These are phyloP conservation scores for Colaptes auratus DNA, from an alignment of 2,113 vertebrate species.

Conservation along the genomic window DNA sequence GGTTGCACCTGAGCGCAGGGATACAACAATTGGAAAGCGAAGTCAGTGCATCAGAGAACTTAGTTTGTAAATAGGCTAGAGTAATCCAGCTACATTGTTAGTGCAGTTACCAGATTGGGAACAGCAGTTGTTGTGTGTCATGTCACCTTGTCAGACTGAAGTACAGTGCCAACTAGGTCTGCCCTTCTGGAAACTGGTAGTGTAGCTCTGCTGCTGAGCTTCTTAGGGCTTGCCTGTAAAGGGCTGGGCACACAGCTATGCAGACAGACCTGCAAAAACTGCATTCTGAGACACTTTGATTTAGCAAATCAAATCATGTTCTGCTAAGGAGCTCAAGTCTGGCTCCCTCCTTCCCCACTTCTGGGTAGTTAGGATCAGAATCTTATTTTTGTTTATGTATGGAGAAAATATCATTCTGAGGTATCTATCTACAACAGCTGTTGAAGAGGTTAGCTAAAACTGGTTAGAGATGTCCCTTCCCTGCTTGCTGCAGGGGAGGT, in stretches of 20 bases:
- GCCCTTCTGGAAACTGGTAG: neutral
- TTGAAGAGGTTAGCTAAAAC: neutral
- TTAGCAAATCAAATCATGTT: neutral
- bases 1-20: neutral
- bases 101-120: neutral
- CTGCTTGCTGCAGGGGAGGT: too few relatives aligned
- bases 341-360: neutral
- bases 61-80: neutral
- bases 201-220: neutral
- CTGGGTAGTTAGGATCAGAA: neutral
- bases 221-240: neutral
- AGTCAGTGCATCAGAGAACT: neutral
- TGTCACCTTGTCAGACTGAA: neutral
- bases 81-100: neutral
- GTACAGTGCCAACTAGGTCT: neutral
- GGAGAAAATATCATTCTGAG: neutral
- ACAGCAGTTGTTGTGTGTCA: neutral
- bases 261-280: neutral
- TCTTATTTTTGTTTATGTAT: neutral
- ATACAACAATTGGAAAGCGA: neutral
- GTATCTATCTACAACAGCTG: neutral
- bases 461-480: too few relatives aligned
- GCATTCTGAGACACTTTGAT: neutral
- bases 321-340: neutral
- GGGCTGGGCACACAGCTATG: neutral